Evolutionary conservation across 1,140 invertebrate species (phyloP), one percentile per base, ranked within the genome.

Genomic region (Neuroterus valhalla): DNA sequence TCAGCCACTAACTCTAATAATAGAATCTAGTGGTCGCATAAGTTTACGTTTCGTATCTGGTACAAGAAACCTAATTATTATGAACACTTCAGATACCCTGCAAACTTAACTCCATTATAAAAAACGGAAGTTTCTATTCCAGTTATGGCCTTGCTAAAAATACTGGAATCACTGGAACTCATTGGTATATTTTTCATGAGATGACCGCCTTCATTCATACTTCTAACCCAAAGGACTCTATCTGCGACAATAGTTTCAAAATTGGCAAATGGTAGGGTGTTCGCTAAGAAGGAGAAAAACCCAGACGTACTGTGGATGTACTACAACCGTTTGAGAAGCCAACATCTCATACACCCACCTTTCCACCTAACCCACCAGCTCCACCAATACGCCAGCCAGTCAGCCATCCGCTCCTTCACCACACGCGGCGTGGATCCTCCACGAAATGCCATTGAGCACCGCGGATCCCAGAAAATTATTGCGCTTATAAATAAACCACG

Each of bases 401-500:
- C 55, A 31, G 55, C 55, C 12, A 26, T 62, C 55, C 77, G 78
- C 78, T 72, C 67, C 72, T 71, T 78, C 55, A 42, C 72, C 73
- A 79, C 80, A 71, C 52, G 69, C 46, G 75, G 78, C 76, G 78
- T 62, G 44, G 76, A 68, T 68, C 73, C 67, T 73, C 67, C 70
- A 74, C 80, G 81, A 80, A 81, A 81, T 85, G 84, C 83, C 83
- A 85, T 83, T 80, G 82, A 84, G 78, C 82, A 71, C 48, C 50
- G 77, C 79, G 81, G 82, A 80, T 78, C 68, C 71, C 68, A 66
- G 77, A 85, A 83, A 84, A 86, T 87, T 86, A 86, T 86, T 87
- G 82, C 72, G 79, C 79, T 86, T 86, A 85, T 86, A 87, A 87
- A 87, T 87, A 87, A 86, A 85, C 81, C 70, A 48, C 72, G 73